Base-by-base conservation (phyloP, 2,888 invertebrate species). In the Sussaba pulchella region DNA sequence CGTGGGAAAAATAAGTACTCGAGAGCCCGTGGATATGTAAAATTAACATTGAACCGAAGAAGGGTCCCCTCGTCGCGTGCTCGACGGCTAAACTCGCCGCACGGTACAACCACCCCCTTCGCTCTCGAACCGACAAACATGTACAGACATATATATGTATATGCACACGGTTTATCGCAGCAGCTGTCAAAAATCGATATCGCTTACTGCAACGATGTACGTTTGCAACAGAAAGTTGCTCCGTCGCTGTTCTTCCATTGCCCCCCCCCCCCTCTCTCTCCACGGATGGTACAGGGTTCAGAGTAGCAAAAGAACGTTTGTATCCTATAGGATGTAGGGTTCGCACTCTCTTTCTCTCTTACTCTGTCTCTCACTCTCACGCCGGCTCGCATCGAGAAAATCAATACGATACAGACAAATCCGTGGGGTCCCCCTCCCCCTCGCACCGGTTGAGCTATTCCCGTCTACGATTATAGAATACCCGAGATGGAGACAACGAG, bases 101-200 rank as follows among this genome's bases (percentile, higher is more conserved):
- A 63, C 52, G 52, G 54, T 26, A 50, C 64, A 64, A 79, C 74
- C 78, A 70, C 78, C 73, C 86, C 84, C 81, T 78, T 84, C 82
- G 72, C 72, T 78, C 82, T 52, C 14, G 39, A 63, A 73, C 47
- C 31, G 67, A 50, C 74, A 45, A 57, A 59, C 66, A 64, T 14
- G 31, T 52, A 67, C 52, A n/a, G 21, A 31, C 70, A 52, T 41
- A 24, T 9, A 61, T 17, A 39, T 14, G 59, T 9, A 12, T 54
- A 36, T 45, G 67, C 50, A 70, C 57, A 26, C 57, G 63, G 63
- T 59, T 59, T 67, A 59, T 74, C 41, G 83, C 74, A 89, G 90
- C 91, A 91, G 91, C 91, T 91, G 91, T 91, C 90, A 89, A 90
- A 91, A 91, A 91, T 91, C 91, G 91, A 91, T 91, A 89, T 87